A percentile compares a stretch with the other conserved stretches of the same genome.
Conservation (phyloP, 2,888 invertebrate species). For the Pristionchus japonicus region DNA sequence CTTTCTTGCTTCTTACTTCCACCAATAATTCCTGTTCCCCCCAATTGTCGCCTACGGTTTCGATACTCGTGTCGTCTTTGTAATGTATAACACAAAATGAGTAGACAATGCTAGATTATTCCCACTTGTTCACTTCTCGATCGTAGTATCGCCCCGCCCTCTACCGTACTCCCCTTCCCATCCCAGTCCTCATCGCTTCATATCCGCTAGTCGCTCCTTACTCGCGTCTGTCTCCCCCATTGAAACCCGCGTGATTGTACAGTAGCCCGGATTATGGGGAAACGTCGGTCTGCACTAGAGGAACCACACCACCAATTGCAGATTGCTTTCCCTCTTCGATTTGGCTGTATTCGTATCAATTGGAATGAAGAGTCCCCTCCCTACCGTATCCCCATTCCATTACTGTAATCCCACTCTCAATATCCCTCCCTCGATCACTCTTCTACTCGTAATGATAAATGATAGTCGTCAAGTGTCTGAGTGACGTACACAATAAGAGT, state of each 20-base stretch:
- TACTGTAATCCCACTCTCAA: conserved; percentile 34
- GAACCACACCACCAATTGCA: conserved; percentile 17
- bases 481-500: neutral
- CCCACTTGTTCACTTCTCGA: conserved; percentile 5
- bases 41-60: conserved; percentile 17
- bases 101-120: conserved; percentile 9
- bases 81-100: neutral
- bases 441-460: conserved; percentile 18
- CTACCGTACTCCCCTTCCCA: conserved; percentile 2
- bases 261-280: neutral
- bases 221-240: neutral
- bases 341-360: conserved; percentile 23
- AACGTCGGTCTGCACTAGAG: neutral
- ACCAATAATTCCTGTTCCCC: neutral
- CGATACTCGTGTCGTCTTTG: conserved; percentile 21
- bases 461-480: conserved; percentile 21
- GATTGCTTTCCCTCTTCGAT: neutral
- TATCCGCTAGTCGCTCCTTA: conserved; percentile 14
- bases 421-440: neutral
- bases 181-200: neutral
- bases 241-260: conserved; percentile 6
- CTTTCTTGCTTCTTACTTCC: neutral
- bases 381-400: conserved; percentile 19
- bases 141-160: neutral
- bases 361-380: conserved; percentile 13